A percentile compares a stretch with the other conserved stretches of the same genome.
Evolutionary conservation across 2,797 vertebrate species (phyloP).

Genomic region (Lithobates pipiens): DNA sequence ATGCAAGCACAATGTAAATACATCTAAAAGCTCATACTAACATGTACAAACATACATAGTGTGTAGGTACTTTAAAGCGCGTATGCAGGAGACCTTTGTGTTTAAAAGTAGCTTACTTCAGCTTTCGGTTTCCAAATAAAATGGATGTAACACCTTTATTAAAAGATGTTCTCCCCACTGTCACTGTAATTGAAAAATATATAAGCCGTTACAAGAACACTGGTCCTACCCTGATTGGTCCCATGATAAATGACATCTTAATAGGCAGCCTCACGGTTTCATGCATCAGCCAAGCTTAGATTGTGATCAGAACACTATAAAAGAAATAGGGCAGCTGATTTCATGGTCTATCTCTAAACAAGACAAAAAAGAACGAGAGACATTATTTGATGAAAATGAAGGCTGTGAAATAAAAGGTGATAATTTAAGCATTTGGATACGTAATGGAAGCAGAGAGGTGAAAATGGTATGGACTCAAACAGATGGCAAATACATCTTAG

Average conservation of each 20-base stretch:
- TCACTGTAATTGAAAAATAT: constrained; percentile 42
- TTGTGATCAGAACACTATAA: constrained; percentile 24
- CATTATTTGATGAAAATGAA: constrained; percentile 22
- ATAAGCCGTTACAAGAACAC: constrained; percentile 39
- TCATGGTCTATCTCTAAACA: constrained; percentile 7
- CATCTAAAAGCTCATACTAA: no score
- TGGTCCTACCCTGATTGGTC: constrained; percentile 30
- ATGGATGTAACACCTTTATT: constrained; percentile 31
- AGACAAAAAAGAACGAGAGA: constrained; percentile 18
- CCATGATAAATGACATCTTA: constrained; percentile 40
- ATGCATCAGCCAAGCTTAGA: constrained; percentile 12
- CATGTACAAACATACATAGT: no score
- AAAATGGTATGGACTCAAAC: constrained; percentile 44
- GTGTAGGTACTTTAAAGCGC: neutral
- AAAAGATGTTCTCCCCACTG: constrained; percentile 44
- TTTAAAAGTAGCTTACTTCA: neutral
- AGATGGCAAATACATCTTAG: constrained; percentile 29
- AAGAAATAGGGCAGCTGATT: constrained; percentile 21
- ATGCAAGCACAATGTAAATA: no score
- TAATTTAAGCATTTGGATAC: constrained; percentile 48
- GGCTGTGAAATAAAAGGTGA: constrained; percentile 40
- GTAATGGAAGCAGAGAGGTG: constrained; percentile 27
- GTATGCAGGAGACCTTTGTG: neutral
- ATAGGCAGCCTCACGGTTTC: constrained; percentile 24
- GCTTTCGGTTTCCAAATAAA: constrained; percentile 9